Conservation (phyloP, 1,140 invertebrate genomes). For the Scaptomyza hsui region DNA sequence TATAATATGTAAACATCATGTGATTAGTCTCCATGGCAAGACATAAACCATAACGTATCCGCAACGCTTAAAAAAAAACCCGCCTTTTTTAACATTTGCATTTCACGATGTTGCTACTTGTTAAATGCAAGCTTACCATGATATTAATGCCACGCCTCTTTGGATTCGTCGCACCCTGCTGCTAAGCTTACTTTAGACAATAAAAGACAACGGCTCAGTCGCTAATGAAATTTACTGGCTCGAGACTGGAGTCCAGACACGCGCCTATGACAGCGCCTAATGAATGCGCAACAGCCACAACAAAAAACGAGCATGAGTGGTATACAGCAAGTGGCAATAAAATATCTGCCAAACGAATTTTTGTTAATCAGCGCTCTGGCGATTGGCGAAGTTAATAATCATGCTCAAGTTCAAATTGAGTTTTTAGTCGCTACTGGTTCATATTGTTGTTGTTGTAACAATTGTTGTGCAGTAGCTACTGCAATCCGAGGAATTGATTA, state of each 20-base stretch:
- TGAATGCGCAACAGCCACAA: slow-evolving; percentile 64
- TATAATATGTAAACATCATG: too few species aligned
- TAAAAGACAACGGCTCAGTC: slow-evolving; percentile 60
- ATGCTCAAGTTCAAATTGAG: slow-evolving; percentile 22
- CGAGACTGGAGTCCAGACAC: slow-evolving; percentile 40
- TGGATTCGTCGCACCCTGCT: background rate
- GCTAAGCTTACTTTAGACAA: slow-evolving; percentile 37
- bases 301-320: background rate
- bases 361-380: slow-evolving; percentile 73
- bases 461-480: slow-evolving; percentile 38
- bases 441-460: slow-evolving; percentile 9
- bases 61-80: too few species aligned
- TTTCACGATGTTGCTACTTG: slow-evolving; percentile 9
- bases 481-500: too few species aligned
- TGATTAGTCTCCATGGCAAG: too few species aligned
- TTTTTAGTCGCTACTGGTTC: slow-evolving; percentile 1
- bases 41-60: too few species aligned
- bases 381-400: slow-evolving; percentile 38
- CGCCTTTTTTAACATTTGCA: too few species aligned
- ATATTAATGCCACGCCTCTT: slow-evolving; percentile 64
- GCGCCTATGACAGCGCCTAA: slow-evolving; percentile 77
- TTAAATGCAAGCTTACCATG: slow-evolving; percentile 52
- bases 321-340: slow-evolving; percentile 54
- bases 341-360: slow-evolving; percentile 82
- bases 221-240: slow-evolving; percentile 74